Evolutionary conservation across 2,113 vertebrate genomes (phyloP).

Genomic region (Istiophorus platypterus): DNA sequence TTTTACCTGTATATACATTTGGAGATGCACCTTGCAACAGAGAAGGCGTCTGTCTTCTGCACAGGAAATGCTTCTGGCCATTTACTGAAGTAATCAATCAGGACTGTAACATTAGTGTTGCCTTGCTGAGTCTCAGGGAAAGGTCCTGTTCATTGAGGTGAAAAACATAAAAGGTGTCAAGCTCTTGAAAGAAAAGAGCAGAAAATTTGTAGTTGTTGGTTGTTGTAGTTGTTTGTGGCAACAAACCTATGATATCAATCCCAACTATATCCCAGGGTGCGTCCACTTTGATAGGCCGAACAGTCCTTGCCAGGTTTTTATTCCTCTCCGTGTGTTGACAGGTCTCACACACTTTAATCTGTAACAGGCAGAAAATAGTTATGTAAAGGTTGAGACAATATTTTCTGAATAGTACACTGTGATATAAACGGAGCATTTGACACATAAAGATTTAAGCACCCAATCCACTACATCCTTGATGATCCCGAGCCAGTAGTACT

Average conservation of each 20-base stretch:
- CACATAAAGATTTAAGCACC: constrained; percentile 75
- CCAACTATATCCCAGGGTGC: constrained; percentile 91
- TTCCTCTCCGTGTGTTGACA: constrained; percentile 90
- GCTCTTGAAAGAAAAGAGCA: not conserved
- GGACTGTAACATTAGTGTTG: constrained; percentile 83
- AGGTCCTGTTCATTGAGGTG: constrained; percentile 81
- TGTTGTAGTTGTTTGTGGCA: not conserved
- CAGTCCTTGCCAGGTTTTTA: constrained; percentile 84
- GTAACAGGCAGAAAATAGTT: constrained; percentile 18
- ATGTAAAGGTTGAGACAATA: not conserved
- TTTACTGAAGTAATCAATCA: constrained; percentile 91
- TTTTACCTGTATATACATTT: constrained; percentile 89
- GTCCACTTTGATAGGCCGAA: constrained; percentile 86
- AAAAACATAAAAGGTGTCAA: not conserved
- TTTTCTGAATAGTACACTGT: not conserved
- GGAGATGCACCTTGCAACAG: constrained; percentile 88
- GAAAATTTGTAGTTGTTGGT: not conserved
- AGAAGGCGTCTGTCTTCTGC: constrained; percentile 85
- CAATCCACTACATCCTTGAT: constrained; percentile 95
- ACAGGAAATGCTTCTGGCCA: constrained; percentile 91
- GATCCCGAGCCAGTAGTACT: constrained; percentile 95
- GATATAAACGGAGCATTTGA: not conserved
- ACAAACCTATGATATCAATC: constrained; percentile 87
- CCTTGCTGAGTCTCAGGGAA: constrained; percentile 86
- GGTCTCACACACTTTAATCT: constrained; percentile 93